Evolutionary conservation across 1,140 invertebrate species (phyloP), one percentile per base, ranked within the genome.

Genomic region (Scaptomyza hsui): DNA sequence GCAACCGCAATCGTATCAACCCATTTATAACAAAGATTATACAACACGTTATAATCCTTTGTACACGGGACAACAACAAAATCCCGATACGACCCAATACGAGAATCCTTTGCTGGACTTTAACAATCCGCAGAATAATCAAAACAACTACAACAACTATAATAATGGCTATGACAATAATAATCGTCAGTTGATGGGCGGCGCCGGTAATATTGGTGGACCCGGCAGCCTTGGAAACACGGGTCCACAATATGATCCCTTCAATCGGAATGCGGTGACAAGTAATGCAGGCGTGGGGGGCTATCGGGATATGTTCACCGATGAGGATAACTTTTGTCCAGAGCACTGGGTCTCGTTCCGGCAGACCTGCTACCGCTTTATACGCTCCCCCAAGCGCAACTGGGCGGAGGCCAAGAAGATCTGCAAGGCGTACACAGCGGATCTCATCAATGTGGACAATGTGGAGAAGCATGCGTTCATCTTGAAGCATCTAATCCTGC

Each of bases 391-490:
- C 1, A 92, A 95, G 48, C 94, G 95, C 59, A 94, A 94, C 19
- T 93, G 96, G 79, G 94, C 95, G 61, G 96, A 97, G 78, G 97
- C 97, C 3, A 93, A 94, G 72, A 94, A 93, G 82, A 95, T 96
- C 64, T 98, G 97, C 91, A 94, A 95, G 91, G 94, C 94, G 0
- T 97, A 95, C 90, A 95, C 95, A 77, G 94, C 96, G 13, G 96
- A 98, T 88, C 90, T 99, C 32, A 92, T 96, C 0, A 95, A 95
- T 67, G 93, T 98, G 6, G 96, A 96, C 86, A 95, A 93, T 49
- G 91, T 95, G 3, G 97, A 98, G 57, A 97, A 99, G 89, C 97
- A 98, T 93, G 94, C 95, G 0, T 98, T 97, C 89, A 92, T 98
- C 10, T 93, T 97, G 1, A 93, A 95, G 65, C 94, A 96, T 77